Base-by-base conservation (phyloP, 2,888 invertebrate species). In the Hedya salicella region DNA sequence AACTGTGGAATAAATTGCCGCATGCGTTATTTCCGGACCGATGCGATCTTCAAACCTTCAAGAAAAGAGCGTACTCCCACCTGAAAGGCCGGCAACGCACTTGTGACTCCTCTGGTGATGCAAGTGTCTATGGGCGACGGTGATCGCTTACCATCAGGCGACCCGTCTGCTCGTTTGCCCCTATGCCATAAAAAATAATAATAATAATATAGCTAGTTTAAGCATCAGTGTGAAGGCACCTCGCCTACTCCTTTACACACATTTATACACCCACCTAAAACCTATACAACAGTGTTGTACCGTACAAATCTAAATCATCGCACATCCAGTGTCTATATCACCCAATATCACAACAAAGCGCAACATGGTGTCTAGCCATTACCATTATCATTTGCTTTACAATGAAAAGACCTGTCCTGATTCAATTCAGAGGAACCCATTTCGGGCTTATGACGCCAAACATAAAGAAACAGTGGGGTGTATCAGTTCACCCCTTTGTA, bases 381-480 rank as follows among this genome's bases (percentile, higher is more conserved):
- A 87, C 86, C 88, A 88, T 90, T 87, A 90, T 87, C 89, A 88
- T 91, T 91, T 86, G 88, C 84, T 82, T 84, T 78, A 89, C 88
- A 90, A 91, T 88, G 86, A 85, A 81, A 78, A 81, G 79, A 77
- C 80, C 81, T 79, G 82, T 83, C 78, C 81, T 78, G 82, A 81
- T 83, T 79, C 81, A 83, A 86, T 86, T 81, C 85, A 85, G 82
- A 82, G 78, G 78, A 81, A 76, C 80, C 86, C 86, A 87, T 88
- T 88, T 80, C 78, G 83, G 79, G 80, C 78, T 85, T 88, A 91
- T 91, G 89, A 87, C 83, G 85, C 83, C 82, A 84, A 84, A 86
- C 83, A 89, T 88, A 89, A 90, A 91, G 89, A 85, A 88, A 84
- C 91, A 87, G 88, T 88, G 75, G 90, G 89, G 86, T 78, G 86